These are phyloP conservation scores for Notolepis coatsorum DNA, from an alignment of 2,797 vertebrate genomes.

Conservation along the genomic window DNA sequence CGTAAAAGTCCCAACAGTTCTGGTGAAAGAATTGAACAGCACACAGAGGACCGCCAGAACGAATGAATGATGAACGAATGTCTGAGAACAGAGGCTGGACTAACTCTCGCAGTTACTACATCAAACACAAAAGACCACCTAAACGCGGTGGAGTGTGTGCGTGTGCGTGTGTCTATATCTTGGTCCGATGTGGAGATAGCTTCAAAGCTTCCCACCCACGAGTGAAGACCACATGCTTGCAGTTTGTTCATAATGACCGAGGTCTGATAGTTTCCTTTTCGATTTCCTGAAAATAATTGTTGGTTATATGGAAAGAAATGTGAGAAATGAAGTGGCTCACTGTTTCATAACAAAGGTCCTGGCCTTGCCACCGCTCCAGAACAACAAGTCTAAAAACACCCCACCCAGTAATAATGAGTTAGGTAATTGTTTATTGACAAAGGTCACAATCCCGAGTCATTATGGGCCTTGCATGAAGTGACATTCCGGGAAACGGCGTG, in stretches of 20 bases:
- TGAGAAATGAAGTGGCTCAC: slow-evolving; percentile 33
- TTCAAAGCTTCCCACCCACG: slow-evolving; percentile 20
- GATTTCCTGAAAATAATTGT: slow-evolving; percentile 52
- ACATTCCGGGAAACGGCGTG: slow-evolving; percentile 38
- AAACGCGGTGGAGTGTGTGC: too few species aligned
- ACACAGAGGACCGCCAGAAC: neutral
- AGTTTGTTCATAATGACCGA: slow-evolving; percentile 40
- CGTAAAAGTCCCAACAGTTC: neutral
- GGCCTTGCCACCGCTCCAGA: slow-evolving; percentile 49
- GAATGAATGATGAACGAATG: neutral
- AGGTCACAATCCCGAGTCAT: slow-evolving; percentile 44
- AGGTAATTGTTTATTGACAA: slow-evolving; percentile 55
- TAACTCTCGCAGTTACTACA: neutral
- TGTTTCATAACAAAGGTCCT: slow-evolving; percentile 43
- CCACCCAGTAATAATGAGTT: slow-evolving; percentile 60
- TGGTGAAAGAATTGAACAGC: neutral
- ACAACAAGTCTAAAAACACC: slow-evolving; percentile 22
- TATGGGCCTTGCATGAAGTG: slow-evolving; percentile 33
- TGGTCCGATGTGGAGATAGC: slow-evolving; percentile 2
- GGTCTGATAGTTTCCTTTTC: slow-evolving; percentile 35
- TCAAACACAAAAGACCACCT: too few species aligned
- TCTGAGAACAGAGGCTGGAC: neutral
- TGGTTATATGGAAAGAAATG: slow-evolving; percentile 67
- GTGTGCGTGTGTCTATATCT: slow-evolving; percentile 32
- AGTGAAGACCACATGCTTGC: slow-evolving; percentile 51